A percentile compares a stretch with the other conserved stretches of the same genome.
Conservation (phyloP, 2,113 vertebrate genomes). For the Clinocottus analis region DNA sequence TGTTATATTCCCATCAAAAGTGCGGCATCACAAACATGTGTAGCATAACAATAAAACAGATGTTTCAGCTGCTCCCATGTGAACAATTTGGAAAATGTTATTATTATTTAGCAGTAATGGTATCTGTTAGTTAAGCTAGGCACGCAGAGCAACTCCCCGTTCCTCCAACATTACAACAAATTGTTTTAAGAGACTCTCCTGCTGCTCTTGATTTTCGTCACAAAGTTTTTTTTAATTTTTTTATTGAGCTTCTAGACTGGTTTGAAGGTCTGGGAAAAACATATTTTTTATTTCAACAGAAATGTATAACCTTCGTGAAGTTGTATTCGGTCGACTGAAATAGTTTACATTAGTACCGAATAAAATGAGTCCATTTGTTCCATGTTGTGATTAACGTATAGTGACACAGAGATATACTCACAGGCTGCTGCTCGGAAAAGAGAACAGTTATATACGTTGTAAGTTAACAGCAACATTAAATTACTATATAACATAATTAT, state of each 20-base stretch:
- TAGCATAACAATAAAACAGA: not conserved
- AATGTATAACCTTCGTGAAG: too few species aligned
- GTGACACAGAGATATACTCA: not conserved
- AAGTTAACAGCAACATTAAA: not conserved
- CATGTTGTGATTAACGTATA: not conserved
- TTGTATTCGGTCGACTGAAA: not conserved
- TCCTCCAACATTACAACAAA: not conserved
- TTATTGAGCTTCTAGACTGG: not conserved
- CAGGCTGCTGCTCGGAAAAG: not conserved
- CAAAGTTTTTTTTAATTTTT: not conserved
- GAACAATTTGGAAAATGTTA: not conserved
- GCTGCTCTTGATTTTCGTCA: not conserved
- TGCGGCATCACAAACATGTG: not conserved
- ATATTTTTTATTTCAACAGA: not conserved
- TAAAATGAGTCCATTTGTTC: not conserved
- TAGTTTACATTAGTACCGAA: not conserved
- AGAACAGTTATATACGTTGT: not conserved
- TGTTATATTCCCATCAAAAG: not conserved
- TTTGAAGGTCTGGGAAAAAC: not conserved
- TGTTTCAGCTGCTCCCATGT: not conserved
- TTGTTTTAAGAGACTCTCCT: not conserved
- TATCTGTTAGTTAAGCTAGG: slow-evolving; percentile 9
- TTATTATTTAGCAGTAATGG: slow-evolving; percentile 22
- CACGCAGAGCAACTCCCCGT: not conserved
- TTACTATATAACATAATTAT: not conserved